Evolutionary conservation across 2,113 vertebrate genomes (phyloP).

Genomic region (Andinoacara biseriatus): DNA sequence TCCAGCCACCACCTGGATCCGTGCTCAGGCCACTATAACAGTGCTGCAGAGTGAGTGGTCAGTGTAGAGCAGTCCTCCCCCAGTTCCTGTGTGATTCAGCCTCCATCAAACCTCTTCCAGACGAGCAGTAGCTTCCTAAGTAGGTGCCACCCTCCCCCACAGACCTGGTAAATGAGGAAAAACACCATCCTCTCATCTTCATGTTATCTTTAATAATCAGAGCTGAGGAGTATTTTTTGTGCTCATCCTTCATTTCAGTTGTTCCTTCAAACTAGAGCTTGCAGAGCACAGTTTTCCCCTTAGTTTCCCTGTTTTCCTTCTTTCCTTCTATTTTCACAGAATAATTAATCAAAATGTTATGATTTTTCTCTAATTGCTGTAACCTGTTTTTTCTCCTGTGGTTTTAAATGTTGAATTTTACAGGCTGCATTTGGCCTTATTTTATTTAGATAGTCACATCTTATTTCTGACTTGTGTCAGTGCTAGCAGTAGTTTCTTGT

Average conservation of each 20-base stretch:
- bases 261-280: background rate
- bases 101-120: constrained; percentile 41
- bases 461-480: background rate
- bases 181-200: constrained; percentile 1
- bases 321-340: background rate
- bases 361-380: background rate
- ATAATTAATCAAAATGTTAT: background rate
- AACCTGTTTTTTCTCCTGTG: background rate
- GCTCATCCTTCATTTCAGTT: background rate
- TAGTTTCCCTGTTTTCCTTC: background rate
- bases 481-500: background rate
- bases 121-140: constrained; percentile 30
- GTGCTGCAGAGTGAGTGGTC: constrained; percentile 97
- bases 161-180: constrained; percentile 18
- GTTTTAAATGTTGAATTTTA: background rate
- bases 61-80: constrained; percentile 33
- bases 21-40: constrained; percentile 95
- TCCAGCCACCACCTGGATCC: constrained; percentile 95
- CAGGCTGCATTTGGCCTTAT: background rate
- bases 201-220: constrained; percentile 1
- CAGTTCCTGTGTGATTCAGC: constrained; percentile 39
- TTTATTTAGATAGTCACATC: background rate
- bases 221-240: constrained; percentile 9
- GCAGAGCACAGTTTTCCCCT: background rate
- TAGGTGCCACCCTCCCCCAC: constrained; percentile 35